Base-by-base conservation (phyloP, 2,113 vertebrate species). In the Oostethus manadensis region DNA sequence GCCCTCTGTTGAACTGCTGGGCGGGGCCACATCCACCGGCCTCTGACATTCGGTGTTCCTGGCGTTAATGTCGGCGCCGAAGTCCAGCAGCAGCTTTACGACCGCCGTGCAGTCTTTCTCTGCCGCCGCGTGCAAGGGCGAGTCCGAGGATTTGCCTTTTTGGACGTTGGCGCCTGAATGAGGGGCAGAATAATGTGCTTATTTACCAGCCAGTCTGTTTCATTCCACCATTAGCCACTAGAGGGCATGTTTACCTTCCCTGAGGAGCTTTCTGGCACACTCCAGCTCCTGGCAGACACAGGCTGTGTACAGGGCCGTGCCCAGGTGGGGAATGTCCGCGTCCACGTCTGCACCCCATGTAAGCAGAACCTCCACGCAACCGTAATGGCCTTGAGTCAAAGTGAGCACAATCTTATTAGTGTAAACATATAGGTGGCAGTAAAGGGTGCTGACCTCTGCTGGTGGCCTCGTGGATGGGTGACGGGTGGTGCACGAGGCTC, bases 331-430 rank as follows among this genome's bases (percentile, higher is more conserved):
- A 81, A 94, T 91, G 61, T 95, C 92, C 82, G 91, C 90, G 81
- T 99, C 96, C 74, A 97, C 91, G 47, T 98, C 95, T 69, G 92
- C 88, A 54, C 93, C 95, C 90, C 93, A 96, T 55, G 92, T 91
- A 62, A 98, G 89, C 73, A 99, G 87, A 10, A 89, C 88, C 73
- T 94, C 93, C 46, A 99, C 89, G 63, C 94, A 97, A 35, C 93
- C 92, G 10, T 90, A 91, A 86, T 94, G 92, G 79, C 96, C 96
- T 99, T 88, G n/a, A 61, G 38, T 42, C 11, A 42, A 14, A 42
- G 38, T 33, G 4, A 33, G 29, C 4, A 33, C 29, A 33, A 33
- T 33, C 4, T 33, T 33, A 8, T 33, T 33, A 6, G 29, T 6
- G 29, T 33, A 33, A 33, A 33, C 8, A 33, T 33, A 29, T 33